These are phyloP conservation scores for Xenopus tropicalis DNA, from an alignment of 2,113 vertebrate genomes.

Conservation along the genomic window UCB_Xtro_10.0 CM004445.2:21745501-21746000, in stretches of 20 bases:
- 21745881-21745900: constrained; percentile 2
- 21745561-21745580: background rate
- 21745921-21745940: constrained; percentile 5
- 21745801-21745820: constrained; percentile 30
- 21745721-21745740: constrained; percentile 46
- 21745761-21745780: constrained; percentile 42
- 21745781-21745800: constrained; percentile 37
- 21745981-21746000: too few relatives aligned
- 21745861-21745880: background rate
- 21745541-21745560: background rate
- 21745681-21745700: constrained; percentile 10
- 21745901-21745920: constrained; percentile 4
- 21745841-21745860: constrained; percentile 31
- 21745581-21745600: background rate
- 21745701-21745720: constrained; percentile 36
- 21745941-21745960: constrained; percentile 18
- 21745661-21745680: constrained; percentile 19
- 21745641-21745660: background rate
- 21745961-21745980: background rate
- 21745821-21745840: constrained; percentile 42
- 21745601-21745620: background rate
- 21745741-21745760: constrained; percentile 38
- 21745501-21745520: background rate
- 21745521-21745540: background rate
- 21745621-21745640: background rate